phyloP scores from a whole-genome alignment of 2,888 invertebrate species.

The Silvanus unidentatus region DNA sequence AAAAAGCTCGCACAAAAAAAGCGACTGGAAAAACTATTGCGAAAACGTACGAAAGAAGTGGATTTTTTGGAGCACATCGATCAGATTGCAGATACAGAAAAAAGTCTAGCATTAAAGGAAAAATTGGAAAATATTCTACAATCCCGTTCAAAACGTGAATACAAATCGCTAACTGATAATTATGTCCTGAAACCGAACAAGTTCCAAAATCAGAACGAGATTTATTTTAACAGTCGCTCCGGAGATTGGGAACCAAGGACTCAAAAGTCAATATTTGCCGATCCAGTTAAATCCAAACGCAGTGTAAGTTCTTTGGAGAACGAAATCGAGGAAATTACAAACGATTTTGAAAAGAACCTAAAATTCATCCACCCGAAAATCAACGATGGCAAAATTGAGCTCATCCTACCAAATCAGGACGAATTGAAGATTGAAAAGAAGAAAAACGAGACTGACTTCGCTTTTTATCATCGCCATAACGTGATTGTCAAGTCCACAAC shows the following conservation, averaged over 20 bases:
- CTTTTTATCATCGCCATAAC: background rate
- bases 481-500: slow-evolving; percentile 10
- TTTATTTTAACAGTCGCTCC: no score
- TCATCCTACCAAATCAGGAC: background rate
- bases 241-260: no score
- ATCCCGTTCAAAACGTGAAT: background rate
- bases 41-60: background rate
- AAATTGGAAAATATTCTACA: background rate
- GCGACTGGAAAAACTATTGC: background rate
- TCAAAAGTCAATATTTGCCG: no score
- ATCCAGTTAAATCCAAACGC: background rate
- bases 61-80: background rate
- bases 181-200: no score
- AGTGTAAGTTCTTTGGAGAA: slow-evolving; percentile 18
- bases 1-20: slow-evolving; percentile 9
- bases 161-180: no score
- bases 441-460: background rate
- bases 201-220: no score
- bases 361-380: slow-evolving; percentile 1
- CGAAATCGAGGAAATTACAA: slow-evolving; percentile 23
- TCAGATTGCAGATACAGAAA: background rate
- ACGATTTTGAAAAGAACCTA: slow-evolving; percentile 22
- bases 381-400: background rate
- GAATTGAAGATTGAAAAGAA: background rate
- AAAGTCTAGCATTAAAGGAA: background rate